Conservation (phyloP, 2,113 vertebrate genomes). For the Oplegnathus fasciatus region DNA sequence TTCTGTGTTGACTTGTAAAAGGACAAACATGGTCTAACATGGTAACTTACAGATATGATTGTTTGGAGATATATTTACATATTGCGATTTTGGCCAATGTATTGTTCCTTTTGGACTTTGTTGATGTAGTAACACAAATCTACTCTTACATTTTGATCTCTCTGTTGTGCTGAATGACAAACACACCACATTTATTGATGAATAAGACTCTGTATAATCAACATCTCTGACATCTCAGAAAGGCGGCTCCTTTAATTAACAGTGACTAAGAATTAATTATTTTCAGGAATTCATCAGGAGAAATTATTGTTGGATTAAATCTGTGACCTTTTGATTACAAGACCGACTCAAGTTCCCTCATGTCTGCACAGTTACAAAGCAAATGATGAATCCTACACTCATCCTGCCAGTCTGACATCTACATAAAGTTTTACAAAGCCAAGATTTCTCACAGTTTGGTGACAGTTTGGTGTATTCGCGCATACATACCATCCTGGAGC, state of each 20-base stretch:
- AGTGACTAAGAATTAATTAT: neutral
- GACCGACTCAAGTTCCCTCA: neutral
- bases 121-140: neutral
- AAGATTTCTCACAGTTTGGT: neutral
- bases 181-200: neutral
- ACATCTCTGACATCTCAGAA: neutral
- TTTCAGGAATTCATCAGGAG: neutral
- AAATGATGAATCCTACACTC: neutral
- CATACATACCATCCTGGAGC: slow-evolving; percentile 91
- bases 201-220: neutral
- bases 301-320: neutral
- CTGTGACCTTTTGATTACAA: neutral
- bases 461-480: neutral
- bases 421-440: neutral
- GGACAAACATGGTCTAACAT: slow-evolving; percentile 1
- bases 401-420: neutral
- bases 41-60: slow-evolving; percentile 1
- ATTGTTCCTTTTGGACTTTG: neutral
- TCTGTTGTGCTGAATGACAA: neutral
- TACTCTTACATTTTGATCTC: too few relatives aligned
- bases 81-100: neutral
- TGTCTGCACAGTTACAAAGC: neutral
- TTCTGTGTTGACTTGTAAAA: neutral
- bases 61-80: neutral
- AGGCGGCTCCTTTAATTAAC: neutral